Base-by-base conservation (phyloP, 2,113 vertebrate species). In the Bucco capensis region DNA sequence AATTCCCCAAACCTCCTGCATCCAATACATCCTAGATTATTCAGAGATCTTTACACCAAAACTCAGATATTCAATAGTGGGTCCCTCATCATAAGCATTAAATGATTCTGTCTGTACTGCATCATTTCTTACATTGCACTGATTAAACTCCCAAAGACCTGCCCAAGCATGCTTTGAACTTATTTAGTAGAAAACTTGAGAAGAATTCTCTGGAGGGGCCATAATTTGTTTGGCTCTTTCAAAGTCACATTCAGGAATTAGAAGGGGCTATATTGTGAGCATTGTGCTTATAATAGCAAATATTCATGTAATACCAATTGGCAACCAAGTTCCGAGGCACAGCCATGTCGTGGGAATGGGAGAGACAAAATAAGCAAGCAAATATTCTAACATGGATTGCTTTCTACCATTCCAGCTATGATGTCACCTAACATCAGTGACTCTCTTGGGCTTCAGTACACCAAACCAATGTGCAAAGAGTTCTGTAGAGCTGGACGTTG, bases 201-300 rank as follows among this genome's bases (percentile, higher is more conserved):
- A 77, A 16, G 35, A 95, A 88, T 93, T 81, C 19, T 94, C 71
- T 90, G 88, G 57, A 78, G 65, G 37, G 44, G 9, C 19, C 87
- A 62, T 65, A 1, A 38, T 87, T 77, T 75, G 1, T 77, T 92
- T 67, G 31, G 14, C 16, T 82, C 25, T 66, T 80, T 75, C 38
- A 53, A 83, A 83, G 22, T 67, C 76, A 66, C 65, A 56, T 28
- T 64, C 51, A 77, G 22, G 74, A 75, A 70, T 76, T 42, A 69
- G 37, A 77, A 76, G 13, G 35, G 14, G 5, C 33, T 67, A 23
- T 50, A 54, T 47, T 44, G 21, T 58, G 14, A 67, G 4, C 24
- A 30, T 49, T 86, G 51, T 19, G 12, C 44, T 77, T 88, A 60
- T 19, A 83, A 51, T 5, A 50, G 25, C 51, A 86, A 90, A 75